Conservation (phyloP, 1,140 invertebrate genomes). For the Druon quercuslanigerum region DNA sequence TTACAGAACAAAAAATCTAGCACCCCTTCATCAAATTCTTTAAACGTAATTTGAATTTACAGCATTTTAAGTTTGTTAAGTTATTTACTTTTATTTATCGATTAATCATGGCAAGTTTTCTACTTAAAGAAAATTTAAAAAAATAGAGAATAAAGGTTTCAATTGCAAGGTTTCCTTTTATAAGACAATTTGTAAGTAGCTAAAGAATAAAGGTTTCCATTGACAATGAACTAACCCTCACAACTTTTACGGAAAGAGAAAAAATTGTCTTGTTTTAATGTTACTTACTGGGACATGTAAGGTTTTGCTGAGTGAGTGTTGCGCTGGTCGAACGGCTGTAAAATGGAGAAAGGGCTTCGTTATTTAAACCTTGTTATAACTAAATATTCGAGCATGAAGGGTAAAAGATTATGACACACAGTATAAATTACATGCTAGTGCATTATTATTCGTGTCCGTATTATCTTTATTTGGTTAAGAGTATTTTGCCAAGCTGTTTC, state of each 20-base stretch:
- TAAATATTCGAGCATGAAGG: background rate
- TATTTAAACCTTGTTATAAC: background rate
- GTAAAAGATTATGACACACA: background rate
- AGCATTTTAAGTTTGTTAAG: no score
- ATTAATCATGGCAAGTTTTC: no score
- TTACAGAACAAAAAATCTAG: no score
- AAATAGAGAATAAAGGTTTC: no score
- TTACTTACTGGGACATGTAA: conserved; percentile 84
- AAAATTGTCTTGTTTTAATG: conserved; percentile 19
- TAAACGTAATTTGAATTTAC: no score
- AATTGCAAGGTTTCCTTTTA: no score
- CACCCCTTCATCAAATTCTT: no score
- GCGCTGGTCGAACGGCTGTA: conserved; percentile 72
- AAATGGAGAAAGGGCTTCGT: conserved; percentile 47
- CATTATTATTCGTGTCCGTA: conserved; percentile 26
- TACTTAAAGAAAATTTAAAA: no score
- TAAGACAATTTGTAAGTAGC: no score
- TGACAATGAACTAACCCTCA: no score
- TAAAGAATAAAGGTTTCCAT: no score
- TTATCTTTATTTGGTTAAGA: background rate
- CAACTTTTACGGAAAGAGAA: background rate
- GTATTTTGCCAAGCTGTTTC: conserved; percentile 30
- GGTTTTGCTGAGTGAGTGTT: conserved; percentile 75
- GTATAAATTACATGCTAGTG: conserved; percentile 41
- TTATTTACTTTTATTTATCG: no score